Evolutionary conservation across 2,888 invertebrate genomes (phyloP).

Genomic region (Arrhopalites spinosus): DNA sequence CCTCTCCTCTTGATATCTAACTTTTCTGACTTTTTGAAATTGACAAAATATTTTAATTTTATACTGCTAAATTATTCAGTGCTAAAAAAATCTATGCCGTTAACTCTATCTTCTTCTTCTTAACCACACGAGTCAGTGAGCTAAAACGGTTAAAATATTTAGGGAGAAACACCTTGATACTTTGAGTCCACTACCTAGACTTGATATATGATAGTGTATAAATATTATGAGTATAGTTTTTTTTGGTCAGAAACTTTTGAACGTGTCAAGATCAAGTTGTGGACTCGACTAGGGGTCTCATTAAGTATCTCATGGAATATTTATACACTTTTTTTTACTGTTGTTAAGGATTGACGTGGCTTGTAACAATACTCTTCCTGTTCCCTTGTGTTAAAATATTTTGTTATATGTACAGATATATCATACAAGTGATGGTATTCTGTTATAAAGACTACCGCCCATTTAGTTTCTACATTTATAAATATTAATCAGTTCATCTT

Average conservation of each 20-base stretch:
- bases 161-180: background rate
- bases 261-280: background rate
- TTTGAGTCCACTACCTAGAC: too few relatives aligned
- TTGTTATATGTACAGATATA: background rate
- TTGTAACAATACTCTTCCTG: too few relatives aligned
- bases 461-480: background rate
- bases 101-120: too few relatives aligned
- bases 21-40: too few relatives aligned
- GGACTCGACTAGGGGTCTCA: too few relatives aligned
- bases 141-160: background rate
- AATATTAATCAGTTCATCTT: background rate
- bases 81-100: too few relatives aligned
- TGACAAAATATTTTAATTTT: too few relatives aligned
- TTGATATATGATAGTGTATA: too few relatives aligned
- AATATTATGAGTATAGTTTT: too few relatives aligned
- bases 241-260: background rate
- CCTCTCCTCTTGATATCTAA: too few relatives aligned
- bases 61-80: too few relatives aligned
- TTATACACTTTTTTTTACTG: conserved; percentile 12
- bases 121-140: too few relatives aligned
- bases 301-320: conserved; percentile 12
- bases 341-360: background rate
- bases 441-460: background rate
- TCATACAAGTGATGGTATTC: background rate
- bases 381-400: background rate